Percentiles rank a stretch among this genome's conserved stretches.
Conservation (phyloP, 2,113 vertebrate genomes). For the Proteles cristata region DNA sequence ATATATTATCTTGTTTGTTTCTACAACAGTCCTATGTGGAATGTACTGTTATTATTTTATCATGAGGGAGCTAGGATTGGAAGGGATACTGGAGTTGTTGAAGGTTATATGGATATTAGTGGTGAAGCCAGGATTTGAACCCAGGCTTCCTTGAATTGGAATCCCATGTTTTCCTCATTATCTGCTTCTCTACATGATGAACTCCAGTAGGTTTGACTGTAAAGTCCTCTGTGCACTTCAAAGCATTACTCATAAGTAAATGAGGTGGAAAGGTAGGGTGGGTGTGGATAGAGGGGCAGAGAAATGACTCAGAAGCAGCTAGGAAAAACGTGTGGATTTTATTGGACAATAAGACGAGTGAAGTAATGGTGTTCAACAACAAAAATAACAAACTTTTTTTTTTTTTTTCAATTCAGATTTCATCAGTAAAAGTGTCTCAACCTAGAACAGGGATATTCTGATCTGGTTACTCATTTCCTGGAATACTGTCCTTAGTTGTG, state of each 20-base stretch:
- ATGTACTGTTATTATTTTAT: background rate
- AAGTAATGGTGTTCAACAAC: background rate
- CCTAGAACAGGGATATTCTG: background rate
- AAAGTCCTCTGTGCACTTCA: background rate
- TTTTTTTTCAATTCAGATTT: background rate
- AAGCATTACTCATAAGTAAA: background rate
- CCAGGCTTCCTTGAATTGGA: background rate
- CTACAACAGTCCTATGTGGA: background rate
- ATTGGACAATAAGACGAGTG: background rate
- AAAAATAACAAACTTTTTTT: background rate
- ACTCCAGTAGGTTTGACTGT: background rate
- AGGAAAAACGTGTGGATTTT: background rate
- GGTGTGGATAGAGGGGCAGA: background rate
- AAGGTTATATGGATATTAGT: background rate
- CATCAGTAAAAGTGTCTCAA: background rate
- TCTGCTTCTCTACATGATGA: background rate
- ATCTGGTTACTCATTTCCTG: background rate
- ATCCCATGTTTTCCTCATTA: background rate
- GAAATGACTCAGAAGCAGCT: background rate
- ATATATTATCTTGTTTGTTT: slow-evolving; percentile 36
- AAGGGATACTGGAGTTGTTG: background rate
- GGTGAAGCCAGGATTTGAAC: background rate
- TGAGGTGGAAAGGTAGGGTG: background rate
- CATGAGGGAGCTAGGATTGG: background rate
- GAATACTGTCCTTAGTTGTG: background rate